Conservation (phyloP, 2,888 invertebrate genomes). For the Teinopalpus imperialis region DNA sequence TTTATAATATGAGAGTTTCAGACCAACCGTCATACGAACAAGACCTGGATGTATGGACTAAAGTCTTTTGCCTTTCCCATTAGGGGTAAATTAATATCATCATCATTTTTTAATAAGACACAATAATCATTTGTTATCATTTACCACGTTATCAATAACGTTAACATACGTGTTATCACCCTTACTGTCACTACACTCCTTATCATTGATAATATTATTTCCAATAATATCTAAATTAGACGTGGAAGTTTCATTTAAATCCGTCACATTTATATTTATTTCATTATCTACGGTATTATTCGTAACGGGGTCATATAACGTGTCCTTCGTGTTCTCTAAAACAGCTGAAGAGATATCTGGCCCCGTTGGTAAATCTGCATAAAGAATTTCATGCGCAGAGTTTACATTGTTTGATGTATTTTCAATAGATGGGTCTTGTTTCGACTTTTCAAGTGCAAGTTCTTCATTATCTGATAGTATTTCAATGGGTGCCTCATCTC, state of each 20-base stretch:
- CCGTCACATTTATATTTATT: conserved; percentile 5
- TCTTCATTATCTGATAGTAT: conserved; percentile 73
- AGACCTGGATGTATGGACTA: too few relatives aligned
- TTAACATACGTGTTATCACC: conserved; percentile 3
- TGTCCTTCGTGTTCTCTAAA: not conserved
- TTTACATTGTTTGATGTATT: too few relatives aligned
- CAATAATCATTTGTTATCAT: too few relatives aligned
- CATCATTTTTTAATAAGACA: too few relatives aligned
- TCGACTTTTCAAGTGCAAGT: conserved; percentile 45
- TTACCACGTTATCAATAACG: conserved; percentile 2
- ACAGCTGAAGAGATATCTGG: not conserved
- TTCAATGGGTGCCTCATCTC: conserved; percentile 72
- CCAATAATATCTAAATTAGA: not conserved
- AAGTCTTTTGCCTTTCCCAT: too few relatives aligned
- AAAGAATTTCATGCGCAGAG: conserved; percentile 26
- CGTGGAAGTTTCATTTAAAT: conserved; percentile 1
- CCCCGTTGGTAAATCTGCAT: conserved; percentile 4
- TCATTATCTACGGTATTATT: conserved; percentile 2
- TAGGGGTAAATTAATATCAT: too few relatives aligned
- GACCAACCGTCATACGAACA: too few relatives aligned
- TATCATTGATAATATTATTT: not conserved
- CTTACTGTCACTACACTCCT: not conserved
- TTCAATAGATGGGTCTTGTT: conserved; percentile 28
- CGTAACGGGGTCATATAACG: conserved; percentile 6
- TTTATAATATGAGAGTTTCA: too few relatives aligned